Percentiles rank a stretch among this genome's conserved stretches.
Conservation (phyloP, 2,113 vertebrate genomes). For the Megalops atlanticus region DNA sequence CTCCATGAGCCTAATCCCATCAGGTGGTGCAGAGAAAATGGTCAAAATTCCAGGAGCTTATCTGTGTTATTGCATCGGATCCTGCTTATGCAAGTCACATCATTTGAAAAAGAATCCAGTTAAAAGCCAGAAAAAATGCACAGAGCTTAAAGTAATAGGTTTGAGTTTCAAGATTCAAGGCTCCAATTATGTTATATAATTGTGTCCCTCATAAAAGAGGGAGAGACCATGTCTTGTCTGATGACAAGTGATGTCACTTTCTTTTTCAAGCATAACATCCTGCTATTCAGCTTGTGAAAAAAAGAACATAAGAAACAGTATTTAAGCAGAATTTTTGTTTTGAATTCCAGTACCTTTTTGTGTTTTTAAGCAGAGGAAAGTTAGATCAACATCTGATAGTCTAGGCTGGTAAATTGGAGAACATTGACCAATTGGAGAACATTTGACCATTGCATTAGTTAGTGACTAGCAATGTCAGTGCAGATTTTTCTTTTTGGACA, state of each 20-base stretch:
- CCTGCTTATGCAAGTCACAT: conserved; percentile 10
- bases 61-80: conserved; percentile 19
- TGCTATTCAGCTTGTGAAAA: too few species aligned
- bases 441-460: too few species aligned
- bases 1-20: conserved; percentile 8
- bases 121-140: not conserved
- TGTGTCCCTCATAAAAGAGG: not conserved
- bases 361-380: not conserved
- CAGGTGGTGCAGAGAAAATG: conserved; percentile 26
- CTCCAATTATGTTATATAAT: too few species aligned
- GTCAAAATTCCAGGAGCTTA: not conserved
- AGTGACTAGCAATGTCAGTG: too few species aligned
- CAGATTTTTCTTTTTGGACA: not conserved
- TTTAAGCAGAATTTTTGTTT: not conserved
- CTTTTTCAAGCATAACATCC: too few species aligned
- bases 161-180: not conserved
- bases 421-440: too few species aligned
- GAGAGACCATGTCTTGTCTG: not conserved
- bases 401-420: not conserved
- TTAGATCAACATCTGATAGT: not conserved
- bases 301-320: too few species aligned
- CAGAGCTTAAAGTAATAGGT: not conserved
- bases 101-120: not conserved
- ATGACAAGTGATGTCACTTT: not conserved
- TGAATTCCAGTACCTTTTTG: not conserved